Evolutionary conservation across 2,113 vertebrate genomes (phyloP), one percentile per base, ranked within the genome.

Genomic region (Indicator maculatus): DNA sequence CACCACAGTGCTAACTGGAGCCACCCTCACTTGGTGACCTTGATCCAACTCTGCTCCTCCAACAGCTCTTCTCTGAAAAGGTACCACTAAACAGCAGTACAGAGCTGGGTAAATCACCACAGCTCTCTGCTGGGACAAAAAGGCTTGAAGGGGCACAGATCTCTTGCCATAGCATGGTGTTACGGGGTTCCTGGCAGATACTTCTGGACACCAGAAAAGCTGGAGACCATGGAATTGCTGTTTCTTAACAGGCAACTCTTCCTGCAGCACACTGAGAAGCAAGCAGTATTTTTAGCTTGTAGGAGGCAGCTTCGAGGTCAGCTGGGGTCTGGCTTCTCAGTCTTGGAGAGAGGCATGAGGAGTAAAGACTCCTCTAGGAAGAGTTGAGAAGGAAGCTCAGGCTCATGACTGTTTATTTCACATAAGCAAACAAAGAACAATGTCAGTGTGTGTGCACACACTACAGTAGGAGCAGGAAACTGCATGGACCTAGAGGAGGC

Each of bases 391-490:
- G 77, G 76, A 84, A 90, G 50, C 33, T 71, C 67, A 78, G 64
- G 36, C 21, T 70, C 14, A 18, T 4, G 15, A 38, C 8, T 6
- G 16, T 14, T 76, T 73, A 41, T 80, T 83, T 44, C 28, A 80
- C 6, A 24, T 36, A 41, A 81, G 61, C 17, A 71, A 91, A 73
- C 52, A 44, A 80, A 70, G 72, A 79, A 80, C 79, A 85, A 70
- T 9, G 7, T 21, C 28, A 41, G 5, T 19, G 13, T 71, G 56
- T 0, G 0, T 15, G 12, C 20, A 12, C 8, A 8, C 8, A 9
- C 11, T 39, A 2, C 6, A 44, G 31, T 12, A 53, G 36, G 27
- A 75, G 33, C 9, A 60, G 52, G 36, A 79, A 87, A 66, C 5
- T 3, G 31, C 11, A 39, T 2, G 21, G 67, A 89, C 52, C 45